Evolutionary conservation across 2,888 invertebrate species (phyloP), one percentile per base, ranked within the genome.

Genomic region (Marronus borbonicus): DNA sequence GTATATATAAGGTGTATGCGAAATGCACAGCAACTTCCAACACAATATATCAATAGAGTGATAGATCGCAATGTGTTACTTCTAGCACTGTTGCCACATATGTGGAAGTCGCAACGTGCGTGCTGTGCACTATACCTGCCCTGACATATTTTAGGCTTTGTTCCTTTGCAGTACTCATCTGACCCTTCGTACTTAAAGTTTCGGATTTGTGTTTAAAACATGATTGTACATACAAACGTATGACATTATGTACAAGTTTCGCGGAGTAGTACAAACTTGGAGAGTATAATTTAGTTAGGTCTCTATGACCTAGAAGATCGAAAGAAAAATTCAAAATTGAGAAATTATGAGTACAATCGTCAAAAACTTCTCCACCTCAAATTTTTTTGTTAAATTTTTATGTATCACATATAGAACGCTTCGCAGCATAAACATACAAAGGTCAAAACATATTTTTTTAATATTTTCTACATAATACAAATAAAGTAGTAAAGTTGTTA

Each of bases 1-100:
- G 12, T 65, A 65, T 65, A 65, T 65, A 65, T 65, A 39, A 65
- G 65, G 14, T 36, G 17, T n/a, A 65, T 65, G 65, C 39, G 20
- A 65, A 39, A 39, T 39, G 17, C 39, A 39, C 14, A 65, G 65
- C 36, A 17, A 65, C 65, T 39, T 65, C 65, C 65, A 24, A 36
- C 36, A 14, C 65, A 65, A 17, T 39, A 39, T 17, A 39, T 39
- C 14, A 65, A 39, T 65, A 65, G 65, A n/a, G 65, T 39, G 14
- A 39, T 14, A 14, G 39, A 36, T 36, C 2, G 62, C 28, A 62
- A 28, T 62, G 1, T 28, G 62, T 62, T 62, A 20, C 62, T 62
- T 62, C 24, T 20, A 58, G 17, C 10, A 58, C 58, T 58, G 58
- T 58, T 58, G 58, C 58, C 58, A n/a, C 58, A 20, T 62, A 62